Conservation (phyloP, 2,113 vertebrate species). For the Ammodytes marinus region DNA sequence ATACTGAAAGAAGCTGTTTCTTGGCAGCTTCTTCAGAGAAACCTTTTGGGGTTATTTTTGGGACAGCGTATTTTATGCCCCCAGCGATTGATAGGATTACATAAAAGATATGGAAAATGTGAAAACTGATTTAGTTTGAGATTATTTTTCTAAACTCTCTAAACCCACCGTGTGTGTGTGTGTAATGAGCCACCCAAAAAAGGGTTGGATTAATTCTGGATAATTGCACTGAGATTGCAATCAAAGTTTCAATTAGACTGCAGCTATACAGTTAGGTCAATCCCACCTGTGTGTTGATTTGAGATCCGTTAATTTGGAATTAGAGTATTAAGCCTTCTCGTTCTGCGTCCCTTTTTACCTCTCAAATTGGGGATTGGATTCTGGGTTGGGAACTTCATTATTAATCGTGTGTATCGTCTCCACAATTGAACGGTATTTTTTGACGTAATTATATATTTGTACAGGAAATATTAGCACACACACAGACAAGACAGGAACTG, state of each 20-base stretch:
- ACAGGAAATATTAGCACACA: neutral
- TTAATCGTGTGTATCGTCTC: neutral
- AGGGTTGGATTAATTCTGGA: slow-evolving; percentile 64
- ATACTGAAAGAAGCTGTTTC: neutral
- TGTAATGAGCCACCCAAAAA: slow-evolving; percentile 60
- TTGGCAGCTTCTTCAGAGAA: neutral
- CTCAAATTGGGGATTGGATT: neutral
- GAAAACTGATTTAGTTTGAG: slow-evolving; percentile 22
- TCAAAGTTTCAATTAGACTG: slow-evolving; percentile 71
- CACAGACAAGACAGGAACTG: neutral
- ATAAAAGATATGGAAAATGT: neutral
- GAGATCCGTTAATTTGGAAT: slow-evolving; percentile 59
- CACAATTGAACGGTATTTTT: slow-evolving; percentile 14
- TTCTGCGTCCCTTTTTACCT: slow-evolving; percentile 6
- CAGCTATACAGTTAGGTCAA: slow-evolving; percentile 37
- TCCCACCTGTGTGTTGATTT: slow-evolving; percentile 48
- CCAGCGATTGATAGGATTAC: neutral
- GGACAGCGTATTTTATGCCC: neutral
- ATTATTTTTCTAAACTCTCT: slow-evolving; percentile 48
- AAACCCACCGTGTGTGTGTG: slow-evolving; percentile 45
- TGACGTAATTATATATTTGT: slow-evolving; percentile 4
- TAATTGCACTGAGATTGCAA: slow-evolving; percentile 66
- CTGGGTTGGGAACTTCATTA: neutral
- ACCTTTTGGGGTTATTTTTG: neutral
- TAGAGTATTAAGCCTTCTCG: slow-evolving; percentile 39